Evolutionary conservation across 2,888 invertebrate species (phyloP), one percentile per base, ranked within the genome.

Genomic region (Morpho achilles): DNA sequence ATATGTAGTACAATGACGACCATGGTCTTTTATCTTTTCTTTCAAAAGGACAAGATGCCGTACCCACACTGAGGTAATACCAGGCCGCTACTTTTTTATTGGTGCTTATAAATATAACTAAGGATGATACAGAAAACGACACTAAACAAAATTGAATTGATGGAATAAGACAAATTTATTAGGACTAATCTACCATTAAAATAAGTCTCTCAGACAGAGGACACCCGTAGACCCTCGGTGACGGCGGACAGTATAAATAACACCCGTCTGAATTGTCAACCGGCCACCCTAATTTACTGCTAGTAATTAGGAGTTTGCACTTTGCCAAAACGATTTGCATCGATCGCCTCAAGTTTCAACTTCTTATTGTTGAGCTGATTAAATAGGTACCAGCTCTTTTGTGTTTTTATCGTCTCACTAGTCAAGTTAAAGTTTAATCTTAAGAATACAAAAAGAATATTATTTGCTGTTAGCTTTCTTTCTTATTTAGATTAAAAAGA

Each of bases 221-320:
- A 58, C 59, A 62, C 53, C 62, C 62, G 52, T 62, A 60, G 64
- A 64, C 64, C 61, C 62, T 59, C 59, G 44, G 58, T 49, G 61
- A 53, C 53, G 61, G 61, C 54, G 70, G 76, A 77, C 78, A 67
- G 80, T 81, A 89, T 89, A 88, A 89, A 89, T 88, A 88, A 86
- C 80, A 78, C 71, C 80, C 83, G 87, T 85, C 88, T 83, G 81
- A 84, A 82, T 84, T 88, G 88, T 89, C 88, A 89, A 87, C 87
- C 82, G 85, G 76, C 84, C 87, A 86, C 88, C 88, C 88, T 89
- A 87, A 89, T 89, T 87, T 89, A 89, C 87, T 84, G 84, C 85
- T 76, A 79, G 87, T 88, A 88, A 89, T 89, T 88, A 88, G 84
- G 85, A 89, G 87, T 88, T 89, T 88, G 89, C 89, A 89, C 88